Evolutionary conservation across 2,797 vertebrate species (phyloP).

Genomic region (Apogon hyalosoma): DNA sequence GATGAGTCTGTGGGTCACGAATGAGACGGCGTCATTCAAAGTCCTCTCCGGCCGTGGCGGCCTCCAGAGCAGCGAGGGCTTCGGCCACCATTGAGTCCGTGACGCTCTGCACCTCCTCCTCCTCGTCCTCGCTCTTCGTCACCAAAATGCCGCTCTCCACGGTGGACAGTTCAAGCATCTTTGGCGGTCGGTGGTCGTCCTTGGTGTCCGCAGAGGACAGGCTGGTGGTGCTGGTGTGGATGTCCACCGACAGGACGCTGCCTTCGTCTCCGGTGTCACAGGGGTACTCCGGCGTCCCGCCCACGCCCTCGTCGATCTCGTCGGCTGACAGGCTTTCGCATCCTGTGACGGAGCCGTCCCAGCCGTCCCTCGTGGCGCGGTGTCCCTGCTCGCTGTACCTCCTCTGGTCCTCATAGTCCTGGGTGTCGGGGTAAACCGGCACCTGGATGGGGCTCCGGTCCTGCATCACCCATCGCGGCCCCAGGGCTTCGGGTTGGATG

Average conservation of each 20-base stretch:
- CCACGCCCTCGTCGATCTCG: slow-evolving; percentile 76
- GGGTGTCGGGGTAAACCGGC: slow-evolving; percentile 71
- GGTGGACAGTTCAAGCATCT: slow-evolving; percentile 59
- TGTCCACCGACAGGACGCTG: slow-evolving; percentile 81
- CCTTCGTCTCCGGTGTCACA: slow-evolving; percentile 82
- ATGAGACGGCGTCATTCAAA: slow-evolving; percentile 71
- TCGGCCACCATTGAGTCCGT: slow-evolving; percentile 92
- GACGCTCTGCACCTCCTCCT: slow-evolving; percentile 70
- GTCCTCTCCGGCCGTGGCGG: slow-evolving; percentile 94
- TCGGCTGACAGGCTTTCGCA: slow-evolving; percentile 60
- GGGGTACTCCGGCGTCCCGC: slow-evolving; percentile 72
- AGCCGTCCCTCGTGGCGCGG: slow-evolving; percentile 4
- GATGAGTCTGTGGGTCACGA: too few species aligned
- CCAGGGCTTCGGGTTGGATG: slow-evolving; percentile 73
- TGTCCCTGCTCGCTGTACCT: slow-evolving; percentile 33
- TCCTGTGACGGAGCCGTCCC: slow-evolving; percentile 45
- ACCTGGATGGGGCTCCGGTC: slow-evolving; percentile 63
- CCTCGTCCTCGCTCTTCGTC: slow-evolving; percentile 64
- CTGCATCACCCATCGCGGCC: slow-evolving; percentile 45
- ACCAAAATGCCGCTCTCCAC: slow-evolving; percentile 67
- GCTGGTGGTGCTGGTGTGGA: slow-evolving; percentile 85
- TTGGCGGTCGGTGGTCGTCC: slow-evolving; percentile 48
- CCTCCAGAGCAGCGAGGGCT: slow-evolving; percentile 93
- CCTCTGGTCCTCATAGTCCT: slow-evolving; percentile 38
- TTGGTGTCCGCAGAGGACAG: slow-evolving; percentile 82